Evolutionary conservation across 1,140 invertebrate genomes (phyloP), one percentile per base, ranked within the genome.

Genomic region (Drosophila kurseongensis): DNA sequence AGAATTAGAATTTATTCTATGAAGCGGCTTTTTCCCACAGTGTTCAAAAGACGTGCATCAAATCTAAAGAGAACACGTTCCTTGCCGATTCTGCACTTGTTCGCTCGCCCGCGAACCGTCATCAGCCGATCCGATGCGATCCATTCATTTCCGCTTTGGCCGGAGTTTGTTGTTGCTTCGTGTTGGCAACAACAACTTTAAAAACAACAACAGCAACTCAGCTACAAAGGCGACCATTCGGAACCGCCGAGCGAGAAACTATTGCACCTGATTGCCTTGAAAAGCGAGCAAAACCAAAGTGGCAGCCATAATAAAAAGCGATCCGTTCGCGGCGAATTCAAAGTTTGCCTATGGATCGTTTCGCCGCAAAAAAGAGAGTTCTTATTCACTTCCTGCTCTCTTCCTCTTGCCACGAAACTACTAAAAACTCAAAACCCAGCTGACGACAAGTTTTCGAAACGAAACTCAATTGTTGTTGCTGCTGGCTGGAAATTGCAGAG

Each of bases 211-310:
- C 55, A 80, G 57, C 75, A 73, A 68, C 56, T 75, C 18, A 18
- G 63, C 40, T 10, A 42, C 23, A 69, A 69, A 69, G 60, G 79
- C 83, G 75, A 47, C 72, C 83, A 83, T 77, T 89, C 84, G 83
- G 83, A 86, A 86, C 83, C 67, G 62, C 45, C 56, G 78, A 72
- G 44, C 51, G 59, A 75, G 61, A 71, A 88, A 74, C 81, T 89
- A 77, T 80, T 89, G 80, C 84, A 89, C 84, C 84, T 89, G 84
- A 89, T 89, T 83, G 84, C 84, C 84, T 89, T 89, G 84, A 89
- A 89, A 83, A 83, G 51, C 63, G 67, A 52, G 80, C 54, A 56
- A 63, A 75, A 45, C 47, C 58, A 56, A 74, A 85, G 76, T 74
- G 60, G 77, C 75, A 79, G 81, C 77, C 75, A 85, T 75, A 81